These are phyloP conservation scores for Cecidostiba fungosa DNA, from an alignment of 2,888 invertebrate genomes.

Conservation along the genomic window DNA sequence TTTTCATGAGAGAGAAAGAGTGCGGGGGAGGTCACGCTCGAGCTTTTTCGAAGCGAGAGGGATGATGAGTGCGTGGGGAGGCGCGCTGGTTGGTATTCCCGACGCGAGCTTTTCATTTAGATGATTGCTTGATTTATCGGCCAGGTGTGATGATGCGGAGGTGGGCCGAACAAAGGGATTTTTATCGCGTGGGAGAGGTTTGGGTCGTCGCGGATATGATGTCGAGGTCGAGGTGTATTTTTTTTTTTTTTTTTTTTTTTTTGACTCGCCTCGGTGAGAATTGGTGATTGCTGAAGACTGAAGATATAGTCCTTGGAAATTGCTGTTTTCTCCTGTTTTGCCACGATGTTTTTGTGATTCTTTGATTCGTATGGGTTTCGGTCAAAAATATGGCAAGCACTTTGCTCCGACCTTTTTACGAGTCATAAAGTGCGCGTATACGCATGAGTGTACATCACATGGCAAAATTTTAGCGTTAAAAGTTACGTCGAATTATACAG, in stretches of 20 bases:
- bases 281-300: not conserved
- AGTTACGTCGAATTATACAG: not conserved
- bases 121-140: slow-evolving; percentile 59
- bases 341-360: not conserved
- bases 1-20: not conserved
- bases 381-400: not conserved
- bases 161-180: not conserved
- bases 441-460: too few species aligned
- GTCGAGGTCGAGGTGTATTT: not conserved
- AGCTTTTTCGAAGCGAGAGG: not conserved
- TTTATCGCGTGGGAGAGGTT: not conserved
- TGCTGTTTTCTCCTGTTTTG: not conserved
- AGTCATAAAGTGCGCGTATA: slow-evolving; percentile 10
- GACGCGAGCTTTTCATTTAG: slow-evolving; percentile 58
- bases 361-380: not conserved
- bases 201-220: not conserved
- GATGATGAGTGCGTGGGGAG: not conserved
- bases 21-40: not conserved
- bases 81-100: slow-evolving; percentile 30
- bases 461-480: not conserved
- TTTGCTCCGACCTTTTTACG: not conserved
- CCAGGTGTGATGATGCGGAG: not conserved
- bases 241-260: not conserved
- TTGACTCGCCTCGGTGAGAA: not conserved
- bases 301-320: not conserved